Percentiles rank a stretch among this genome's conserved stretches.
phyloP scores from a whole-genome alignment of 2,888 invertebrate species.

The Philereme vetulata region DNA sequence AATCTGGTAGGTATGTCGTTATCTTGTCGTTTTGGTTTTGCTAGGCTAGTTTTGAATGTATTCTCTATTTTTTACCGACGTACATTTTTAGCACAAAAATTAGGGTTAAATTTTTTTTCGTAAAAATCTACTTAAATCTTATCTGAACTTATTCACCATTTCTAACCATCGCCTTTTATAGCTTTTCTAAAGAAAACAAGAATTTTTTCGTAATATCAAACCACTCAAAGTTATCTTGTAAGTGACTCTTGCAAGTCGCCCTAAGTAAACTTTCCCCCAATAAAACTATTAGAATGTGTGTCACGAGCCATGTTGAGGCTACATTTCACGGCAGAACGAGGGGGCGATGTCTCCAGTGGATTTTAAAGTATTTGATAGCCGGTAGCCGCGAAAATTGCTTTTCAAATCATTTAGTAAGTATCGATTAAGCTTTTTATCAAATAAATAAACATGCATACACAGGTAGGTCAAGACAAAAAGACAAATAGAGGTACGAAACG shows the following conservation, averaged over 20 bases:
- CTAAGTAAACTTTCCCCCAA: constrained; percentile 47
- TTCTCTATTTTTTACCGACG: too few species aligned
- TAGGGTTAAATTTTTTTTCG: background rate
- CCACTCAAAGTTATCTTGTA: constrained; percentile 31
- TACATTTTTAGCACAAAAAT: background rate
- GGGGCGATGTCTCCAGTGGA: constrained; percentile 53
- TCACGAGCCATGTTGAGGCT: constrained; percentile 62
- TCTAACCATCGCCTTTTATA: background rate
- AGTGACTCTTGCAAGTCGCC: constrained; percentile 40
- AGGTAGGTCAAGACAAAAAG: constrained; percentile 14
- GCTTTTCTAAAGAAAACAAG: constrained; percentile 1
- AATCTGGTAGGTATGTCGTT: too few species aligned
- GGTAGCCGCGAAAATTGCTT: constrained; percentile 35
- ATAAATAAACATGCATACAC: constrained; percentile 4
- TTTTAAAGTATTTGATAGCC: constrained; percentile 54
- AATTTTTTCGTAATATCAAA: constrained; percentile 10
- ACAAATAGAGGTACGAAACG: constrained; percentile 44
- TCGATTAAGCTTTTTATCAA: constrained; percentile 22
- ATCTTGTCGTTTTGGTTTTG: too few species aligned
- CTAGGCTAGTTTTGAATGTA: too few species aligned
- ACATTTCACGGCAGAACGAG: constrained; percentile 61
- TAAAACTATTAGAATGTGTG: constrained; percentile 78
- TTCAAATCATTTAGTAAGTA: constrained; percentile 34
- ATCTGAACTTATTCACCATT: background rate
- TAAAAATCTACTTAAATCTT: background rate